Evolutionary conservation across 2,888 invertebrate genomes (phyloP), one percentile per base, ranked within the genome.

Genomic region (Lithosia quadra): DNA sequence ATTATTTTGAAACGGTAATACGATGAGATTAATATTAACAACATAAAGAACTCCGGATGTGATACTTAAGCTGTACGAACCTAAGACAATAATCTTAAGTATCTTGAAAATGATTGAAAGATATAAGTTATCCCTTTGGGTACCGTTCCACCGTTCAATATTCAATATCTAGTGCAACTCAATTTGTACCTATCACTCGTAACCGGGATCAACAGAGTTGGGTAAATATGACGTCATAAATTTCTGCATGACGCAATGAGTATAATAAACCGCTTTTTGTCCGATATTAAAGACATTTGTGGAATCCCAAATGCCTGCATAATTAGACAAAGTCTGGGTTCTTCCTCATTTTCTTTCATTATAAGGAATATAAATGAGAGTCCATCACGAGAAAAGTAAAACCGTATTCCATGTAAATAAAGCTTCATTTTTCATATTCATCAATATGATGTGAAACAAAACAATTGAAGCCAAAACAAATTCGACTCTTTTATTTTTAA

Each of bases 91-190:
- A 24, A 56, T 56, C 8, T 28, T 28, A 56, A 24, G 15, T 13
- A 56, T 28, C 56, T 22, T 22, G 8, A 56, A 56, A 56, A 15
- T 28, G 0, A 24, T 56, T 2, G 49, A 49, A 15, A 13, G 22
- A 15, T 24, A 15, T 33, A 58, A 28, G 13, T 33, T 4, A 57
- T 57, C 57, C 33, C 28, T 58, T 33, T 58, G 18, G 34, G n/a
- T n/a, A 33, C 3, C 11, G 49, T 49, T 49, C 49, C 49, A 9
- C 49, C 49, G 18, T n/a, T n/a, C 49, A 49, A 49, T 49, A 49
- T 49, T 49, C 49, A 49, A 49, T 49, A 49, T 49, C 49, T 49
- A 49, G 49, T 49, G n/a, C 49, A 49, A 49, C 49, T 49, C 49
- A 49, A 49, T 49, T 49, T 49, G 49, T 49, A 49, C 0, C 49